phyloP scores from a whole-genome alignment of 1,140 invertebrate species.

The Trissolcus basalis region DNA sequence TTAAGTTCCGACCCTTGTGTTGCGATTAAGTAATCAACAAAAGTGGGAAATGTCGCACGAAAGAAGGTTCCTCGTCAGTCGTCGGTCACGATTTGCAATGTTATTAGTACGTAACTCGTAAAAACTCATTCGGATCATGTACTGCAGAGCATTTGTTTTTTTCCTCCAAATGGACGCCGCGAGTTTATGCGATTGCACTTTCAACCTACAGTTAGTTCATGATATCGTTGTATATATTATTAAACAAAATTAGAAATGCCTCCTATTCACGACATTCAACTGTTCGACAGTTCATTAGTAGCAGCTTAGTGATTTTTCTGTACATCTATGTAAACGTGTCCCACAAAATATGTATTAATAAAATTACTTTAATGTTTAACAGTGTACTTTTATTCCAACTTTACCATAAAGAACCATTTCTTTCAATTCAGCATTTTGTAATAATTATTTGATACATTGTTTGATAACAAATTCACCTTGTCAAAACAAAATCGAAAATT shows the following conservation, averaged over 20 bases:
- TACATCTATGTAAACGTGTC: constrained; percentile 73
- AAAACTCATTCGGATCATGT: too few relatives aligned
- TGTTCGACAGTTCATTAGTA: constrained; percentile 66
- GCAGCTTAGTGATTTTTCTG: constrained; percentile 69
- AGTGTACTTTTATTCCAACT: neutral
- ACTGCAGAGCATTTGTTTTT: too few relatives aligned
- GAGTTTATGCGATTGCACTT: constrained; percentile 53
- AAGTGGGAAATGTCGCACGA: constrained; percentile 25
- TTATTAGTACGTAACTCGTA: constrained; percentile 40
- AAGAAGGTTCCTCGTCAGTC: constrained; percentile 39
- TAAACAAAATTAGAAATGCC: constrained; percentile 57
- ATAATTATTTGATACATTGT: too few relatives aligned
- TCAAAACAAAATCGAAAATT: too few relatives aligned
- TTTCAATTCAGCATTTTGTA: too few relatives aligned
- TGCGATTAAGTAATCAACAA: constrained; percentile 1
- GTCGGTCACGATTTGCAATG: constrained; percentile 42
- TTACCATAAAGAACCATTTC: too few relatives aligned
- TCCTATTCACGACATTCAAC: constrained; percentile 64
- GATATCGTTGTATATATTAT: constrained; percentile 63
- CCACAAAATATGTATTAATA: constrained; percentile 67
- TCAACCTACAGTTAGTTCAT: constrained; percentile 53
- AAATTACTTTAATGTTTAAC: constrained; percentile 70
- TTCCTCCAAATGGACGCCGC: neutral
- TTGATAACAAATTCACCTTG: too few relatives aligned
- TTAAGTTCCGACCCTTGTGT: neutral